Percentiles rank a stretch among this genome's conserved stretches.
Evolutionary conservation across 2,888 invertebrate species (phyloP).

Genomic region (Limenitis camilla): DNA sequence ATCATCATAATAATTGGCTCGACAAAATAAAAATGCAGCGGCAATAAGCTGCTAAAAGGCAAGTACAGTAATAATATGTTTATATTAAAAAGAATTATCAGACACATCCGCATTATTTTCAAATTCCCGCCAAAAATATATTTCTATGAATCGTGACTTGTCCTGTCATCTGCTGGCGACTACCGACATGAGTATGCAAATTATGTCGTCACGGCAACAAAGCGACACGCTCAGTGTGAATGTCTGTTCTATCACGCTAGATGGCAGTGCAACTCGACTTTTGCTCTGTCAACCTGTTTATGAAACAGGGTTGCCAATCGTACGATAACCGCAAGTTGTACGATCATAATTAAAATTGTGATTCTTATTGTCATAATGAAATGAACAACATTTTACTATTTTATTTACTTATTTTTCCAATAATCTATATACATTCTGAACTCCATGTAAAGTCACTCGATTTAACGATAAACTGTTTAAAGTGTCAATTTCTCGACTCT

Average conservation of each 20-base stretch:
- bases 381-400: too few relatives aligned
- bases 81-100: background rate
- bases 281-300: constrained; percentile 17
- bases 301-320: background rate
- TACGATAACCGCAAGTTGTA: too few relatives aligned
- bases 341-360: too few relatives aligned
- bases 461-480: too few relatives aligned
- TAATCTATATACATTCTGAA: too few relatives aligned
- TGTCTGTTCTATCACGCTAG: constrained; percentile 35
- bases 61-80: too few relatives aligned
- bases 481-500: too few relatives aligned
- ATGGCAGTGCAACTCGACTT: constrained; percentile 39
- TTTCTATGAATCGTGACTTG: too few relatives aligned
- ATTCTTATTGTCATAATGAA: too few relatives aligned
- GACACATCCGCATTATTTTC: background rate
- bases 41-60: constrained; percentile 70
- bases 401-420: too few relatives aligned
- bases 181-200: constrained; percentile 44
- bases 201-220: constrained; percentile 18
- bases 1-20: constrained; percentile 26
- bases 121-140: constrained; percentile 18
- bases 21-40: constrained; percentile 57
- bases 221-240: constrained; percentile 1
- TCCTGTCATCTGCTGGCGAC: too few relatives aligned
- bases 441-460: too few relatives aligned